These are phyloP conservation scores for Zeugodacus cucurbitae DNA, from an alignment of 1,140 invertebrate species.

Conservation along the genomic window DNA sequence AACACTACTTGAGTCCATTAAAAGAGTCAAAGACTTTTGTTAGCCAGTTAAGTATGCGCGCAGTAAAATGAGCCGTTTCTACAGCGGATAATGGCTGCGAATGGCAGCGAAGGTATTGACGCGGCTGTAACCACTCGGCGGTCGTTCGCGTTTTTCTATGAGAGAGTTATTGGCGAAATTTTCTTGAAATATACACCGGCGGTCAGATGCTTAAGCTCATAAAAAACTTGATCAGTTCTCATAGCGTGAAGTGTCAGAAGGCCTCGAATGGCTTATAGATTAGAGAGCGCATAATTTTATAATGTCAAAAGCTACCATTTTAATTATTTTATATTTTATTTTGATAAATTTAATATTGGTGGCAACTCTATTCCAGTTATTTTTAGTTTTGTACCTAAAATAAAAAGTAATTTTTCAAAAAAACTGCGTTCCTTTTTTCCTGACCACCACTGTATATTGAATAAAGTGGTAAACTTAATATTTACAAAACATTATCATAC, in stretches of 20 bases:
- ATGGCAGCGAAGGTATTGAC: background rate
- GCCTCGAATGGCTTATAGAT: no score
- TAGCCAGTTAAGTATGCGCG: background rate
- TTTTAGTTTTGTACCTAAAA: no score
- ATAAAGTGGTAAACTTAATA: background rate
- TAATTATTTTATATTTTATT: no score
- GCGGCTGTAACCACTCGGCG: background rate
- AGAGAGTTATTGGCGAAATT: background rate
- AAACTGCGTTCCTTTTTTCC: no score
- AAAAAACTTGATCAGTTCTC: no score
- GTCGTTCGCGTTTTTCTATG: background rate
- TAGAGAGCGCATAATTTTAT: no score
- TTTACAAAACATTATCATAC: background rate
- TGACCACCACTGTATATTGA: background rate
- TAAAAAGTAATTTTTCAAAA: no score
- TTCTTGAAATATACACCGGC: background rate
- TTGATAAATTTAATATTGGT: no score
- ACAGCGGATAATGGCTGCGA: background rate
- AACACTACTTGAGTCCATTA: slow-evolving; percentile 1
- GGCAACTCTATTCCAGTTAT: no score
- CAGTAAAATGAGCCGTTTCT: background rate
- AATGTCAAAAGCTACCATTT: no score
- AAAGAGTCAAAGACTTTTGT: background rate
- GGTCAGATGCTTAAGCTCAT: no score
- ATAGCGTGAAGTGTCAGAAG: no score